Evolutionary conservation across 2,888 invertebrate genomes (phyloP), one percentile per base, ranked within the genome.

Genomic region (Agrotis puta): DNA sequence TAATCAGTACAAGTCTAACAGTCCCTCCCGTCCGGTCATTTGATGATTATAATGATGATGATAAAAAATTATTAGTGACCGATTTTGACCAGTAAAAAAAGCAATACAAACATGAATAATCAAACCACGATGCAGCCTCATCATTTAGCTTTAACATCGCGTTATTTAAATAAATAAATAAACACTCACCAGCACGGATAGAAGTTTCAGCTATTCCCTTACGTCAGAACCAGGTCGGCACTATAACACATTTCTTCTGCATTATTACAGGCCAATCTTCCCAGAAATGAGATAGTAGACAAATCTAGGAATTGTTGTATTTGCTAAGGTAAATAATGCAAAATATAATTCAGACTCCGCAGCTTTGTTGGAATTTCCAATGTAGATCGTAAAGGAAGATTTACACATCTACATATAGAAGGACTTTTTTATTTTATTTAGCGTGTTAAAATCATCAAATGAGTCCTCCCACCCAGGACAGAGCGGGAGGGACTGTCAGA

Each of bases 251-350:
- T 76, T 76, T 65, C 18, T 48, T 14, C 33, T 79, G 56, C 54
- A 76, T 76, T 80, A 76, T 76, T 68, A 71, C 63, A 59, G 58
- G 56, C 24, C 76, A 80, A 80, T 80, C 71, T 65, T 13, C 58
- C 50, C 43, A 63, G 81, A 68, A 76, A 80, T 74, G 65, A 74
- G 56, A 18, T 76, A 70, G 56, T 64, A 64, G 64, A 67, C 33
- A 65, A 65, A 71, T 54, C 71, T 71, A 65, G 68, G 58, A 68
- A 80, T 76, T 71, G 63, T 79, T 61, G 61, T 63, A 27, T 56
- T 56, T 33, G 50, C 64, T 24, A 50, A 56, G 39, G 65, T 80
- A 79, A 79, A 80, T 79, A 79, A 79, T 79, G 76, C 79, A 79
- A 63, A 76, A 65, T 69, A 71, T 80, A 80, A 79, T 80, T 76